Evolutionary conservation across 1,140 invertebrate genomes (phyloP), one percentile per base, ranked within the genome.

Genomic region (Orussus abietinus): DNA sequence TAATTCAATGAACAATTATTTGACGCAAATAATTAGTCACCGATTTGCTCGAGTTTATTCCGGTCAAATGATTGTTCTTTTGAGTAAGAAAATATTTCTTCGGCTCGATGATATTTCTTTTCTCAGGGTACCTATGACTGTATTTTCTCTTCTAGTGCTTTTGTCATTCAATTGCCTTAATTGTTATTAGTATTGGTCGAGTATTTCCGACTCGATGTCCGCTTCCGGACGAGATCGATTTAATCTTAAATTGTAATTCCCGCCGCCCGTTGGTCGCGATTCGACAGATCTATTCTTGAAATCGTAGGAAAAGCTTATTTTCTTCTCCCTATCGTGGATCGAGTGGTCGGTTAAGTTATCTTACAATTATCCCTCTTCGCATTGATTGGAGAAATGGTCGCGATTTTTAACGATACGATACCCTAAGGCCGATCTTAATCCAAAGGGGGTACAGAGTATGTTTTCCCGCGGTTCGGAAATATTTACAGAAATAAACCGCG

Each of bases 171-270:
- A 35, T 51, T 39, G 48, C 20, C 34, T 51, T 51, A 51, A 22
- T 30, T 33, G 36, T 57, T 55, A 55, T 22, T 21, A 47, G 36
- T 59, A 59, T 59, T 59, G 56, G 55, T 59, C 56, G 45, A 57
- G 50, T 57, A 54, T 57, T 57, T 22, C 51, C 47, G 29, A 31
- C 25, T 20, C 53, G 41, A 46, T 17, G 3, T 22, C 28, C 30
- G 17, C 33, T 32, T 41, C 39, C 21, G 5, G 3, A 5, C 25
- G 25, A 6, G 6, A 33, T 33, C 6, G 15, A 33, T 7, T 33
- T 7, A 5, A 7, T 13, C 19, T 31, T 4, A 10, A 5, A 31
- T 4, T 4, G n/a, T n/a, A n/a, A n/a, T n/a, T n/a, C n/a, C n/a
- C n/a, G n/a, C n/a, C n/a, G n/a, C n/a, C n/a, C n/a, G n/a, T n/a